Conservation (phyloP, 2,888 invertebrate species). For the Drosophila meridionalis region DNA sequence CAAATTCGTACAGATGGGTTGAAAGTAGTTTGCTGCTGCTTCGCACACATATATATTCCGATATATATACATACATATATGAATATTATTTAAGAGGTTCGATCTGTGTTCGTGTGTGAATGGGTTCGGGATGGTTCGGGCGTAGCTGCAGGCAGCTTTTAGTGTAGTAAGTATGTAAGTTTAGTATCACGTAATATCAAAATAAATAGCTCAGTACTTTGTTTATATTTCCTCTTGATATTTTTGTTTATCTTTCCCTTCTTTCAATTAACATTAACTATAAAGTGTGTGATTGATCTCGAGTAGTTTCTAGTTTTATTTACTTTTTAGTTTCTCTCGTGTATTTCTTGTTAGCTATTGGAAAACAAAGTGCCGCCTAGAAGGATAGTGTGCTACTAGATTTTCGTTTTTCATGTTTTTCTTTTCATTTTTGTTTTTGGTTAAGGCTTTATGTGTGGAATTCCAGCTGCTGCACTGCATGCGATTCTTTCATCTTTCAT, state of each 20-base stretch:
- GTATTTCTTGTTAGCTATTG: constrained; percentile 35
- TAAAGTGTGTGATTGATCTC: constrained; percentile 50
- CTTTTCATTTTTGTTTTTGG: constrained; percentile 17
- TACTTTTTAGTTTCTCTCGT: neutral
- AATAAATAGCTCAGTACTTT: constrained; percentile 77
- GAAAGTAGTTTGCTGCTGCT: constrained; percentile 30
- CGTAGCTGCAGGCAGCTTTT: constrained; percentile 68
- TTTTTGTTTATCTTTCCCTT: constrained; percentile 16
- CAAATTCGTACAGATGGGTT: constrained; percentile 65
- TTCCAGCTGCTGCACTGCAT: constrained; percentile 52
- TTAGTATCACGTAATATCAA: constrained; percentile 81
- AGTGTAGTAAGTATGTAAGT: constrained; percentile 60
- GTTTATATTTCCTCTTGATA: constrained; percentile 44
- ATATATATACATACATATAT: constrained; percentile 13
- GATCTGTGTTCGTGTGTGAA: constrained; percentile 20
- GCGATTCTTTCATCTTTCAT: constrained; percentile 7
- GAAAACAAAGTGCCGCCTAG: constrained; percentile 44
- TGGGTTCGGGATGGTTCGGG: constrained; percentile 27
- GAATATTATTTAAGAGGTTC: constrained; percentile 9
- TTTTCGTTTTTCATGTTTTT: neutral
- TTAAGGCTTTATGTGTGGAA: constrained; percentile 57
- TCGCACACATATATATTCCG: constrained; percentile 15
- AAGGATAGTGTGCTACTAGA: constrained; percentile 27
- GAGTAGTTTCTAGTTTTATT: constrained; percentile 33
- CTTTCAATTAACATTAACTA: constrained; percentile 45